Conservation (phyloP, 2,113 vertebrate species). For the Protobothrops flavoviridis region DNA sequence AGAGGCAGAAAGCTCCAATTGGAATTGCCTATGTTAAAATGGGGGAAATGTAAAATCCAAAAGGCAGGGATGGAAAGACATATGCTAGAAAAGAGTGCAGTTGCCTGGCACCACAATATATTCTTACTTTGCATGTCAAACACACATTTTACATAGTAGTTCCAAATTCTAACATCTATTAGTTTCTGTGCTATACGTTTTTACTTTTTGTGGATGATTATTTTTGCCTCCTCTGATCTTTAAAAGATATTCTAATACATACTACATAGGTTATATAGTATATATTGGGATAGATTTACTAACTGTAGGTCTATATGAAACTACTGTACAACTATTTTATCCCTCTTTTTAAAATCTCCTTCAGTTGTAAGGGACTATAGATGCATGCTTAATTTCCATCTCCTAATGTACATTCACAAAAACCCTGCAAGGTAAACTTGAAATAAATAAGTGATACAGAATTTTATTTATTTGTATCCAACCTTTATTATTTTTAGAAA, state of each 20-base stretch:
- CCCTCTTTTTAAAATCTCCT: not conserved
- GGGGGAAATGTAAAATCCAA: not conserved
- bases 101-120: not conserved
- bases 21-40: not conserved
- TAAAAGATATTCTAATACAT: not conserved
- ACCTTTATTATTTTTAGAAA: not conserved
- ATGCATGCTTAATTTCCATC: too few species aligned
- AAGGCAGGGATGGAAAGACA: not conserved
- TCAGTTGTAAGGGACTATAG: too few species aligned
- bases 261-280: not conserved
- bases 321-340: not conserved
- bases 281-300: not conserved
- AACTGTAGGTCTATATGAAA: not conserved
- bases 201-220: not conserved
- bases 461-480: not conserved
- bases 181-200: not conserved
- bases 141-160: not conserved
- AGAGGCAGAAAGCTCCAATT: too few species aligned
- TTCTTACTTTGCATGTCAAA: not conserved
- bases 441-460: not conserved
- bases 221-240: not conserved
- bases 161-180: not conserved
- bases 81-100: not conserved
- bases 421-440: not conserved
- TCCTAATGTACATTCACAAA: not conserved